Conservation (phyloP, 2,888 invertebrate species). For the Nebria salina region DNA sequence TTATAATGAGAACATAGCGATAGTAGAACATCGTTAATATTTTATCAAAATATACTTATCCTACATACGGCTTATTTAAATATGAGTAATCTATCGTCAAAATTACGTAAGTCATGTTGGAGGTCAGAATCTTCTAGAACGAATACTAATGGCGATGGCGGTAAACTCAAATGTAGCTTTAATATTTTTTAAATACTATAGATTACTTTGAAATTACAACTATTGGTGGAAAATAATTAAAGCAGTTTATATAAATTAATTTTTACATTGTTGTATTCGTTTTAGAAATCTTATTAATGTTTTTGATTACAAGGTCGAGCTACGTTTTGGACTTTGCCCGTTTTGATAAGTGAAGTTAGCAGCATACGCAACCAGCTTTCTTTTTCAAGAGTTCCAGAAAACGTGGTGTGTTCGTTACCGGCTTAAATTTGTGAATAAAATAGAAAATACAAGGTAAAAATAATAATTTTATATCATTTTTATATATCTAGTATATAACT, state of each 20-base stretch:
- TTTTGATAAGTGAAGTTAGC: constrained; percentile 29
- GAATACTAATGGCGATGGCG: background rate
- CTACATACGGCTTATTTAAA: constrained; percentile 8
- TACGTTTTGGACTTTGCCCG: constrained; percentile 16
- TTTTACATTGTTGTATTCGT: background rate
- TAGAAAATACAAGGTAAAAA: constrained; percentile 33
- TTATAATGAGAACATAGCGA: background rate
- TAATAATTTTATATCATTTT: background rate
- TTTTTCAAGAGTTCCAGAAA: constrained; percentile 38
- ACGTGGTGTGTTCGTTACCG: constrained; percentile 44
- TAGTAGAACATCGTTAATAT: background rate
- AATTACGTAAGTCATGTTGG: constrained; percentile 28
- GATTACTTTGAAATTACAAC: background rate
- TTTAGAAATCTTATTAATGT: background rate
- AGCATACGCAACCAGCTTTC: constrained; percentile 31
- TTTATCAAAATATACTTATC: background rate
- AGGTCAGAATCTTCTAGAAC: constrained; percentile 45
- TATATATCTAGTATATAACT: background rate
- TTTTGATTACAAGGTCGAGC: constrained; percentile 4
- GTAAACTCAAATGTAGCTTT: constrained; percentile 3
- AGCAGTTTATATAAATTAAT: background rate
- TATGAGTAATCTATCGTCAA: constrained; percentile 27
- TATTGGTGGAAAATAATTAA: background rate
- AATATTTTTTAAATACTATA: background rate
- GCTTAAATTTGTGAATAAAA: constrained; percentile 43